Evolutionary conservation across 92 coral and sea anemone species (phyloP).

Genomic region (Umimayanthus chanpuru): DNA sequence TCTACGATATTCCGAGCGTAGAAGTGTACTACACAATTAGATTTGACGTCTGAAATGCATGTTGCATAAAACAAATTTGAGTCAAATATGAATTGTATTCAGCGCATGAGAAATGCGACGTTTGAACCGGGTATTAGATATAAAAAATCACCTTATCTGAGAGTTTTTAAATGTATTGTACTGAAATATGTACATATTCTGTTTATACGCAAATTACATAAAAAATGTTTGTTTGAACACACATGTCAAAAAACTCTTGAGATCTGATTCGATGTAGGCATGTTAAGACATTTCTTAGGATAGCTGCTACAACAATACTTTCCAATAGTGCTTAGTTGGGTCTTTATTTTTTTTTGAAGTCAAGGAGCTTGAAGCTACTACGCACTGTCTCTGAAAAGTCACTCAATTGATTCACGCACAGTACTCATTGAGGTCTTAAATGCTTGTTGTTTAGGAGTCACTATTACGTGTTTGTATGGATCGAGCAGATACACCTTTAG

Average conservation of each 20-base stretch:
- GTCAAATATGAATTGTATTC: too few relatives aligned
- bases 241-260: not conserved
- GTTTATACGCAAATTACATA: constrained; percentile 11
- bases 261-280: not conserved
- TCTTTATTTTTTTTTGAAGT: constrained; percentile 23
- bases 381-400: constrained; percentile 16
- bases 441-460: too few relatives aligned
- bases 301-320: constrained; percentile 22
- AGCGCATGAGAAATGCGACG: too few relatives aligned
- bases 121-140: too few relatives aligned
- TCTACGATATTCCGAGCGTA: too few relatives aligned
- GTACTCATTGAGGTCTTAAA: constrained; percentile 25
- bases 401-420: constrained; percentile 15
- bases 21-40: too few relatives aligned
- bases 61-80: too few relatives aligned
- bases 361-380: not conserved
- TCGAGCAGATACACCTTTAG: too few relatives aligned
- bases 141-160: too few relatives aligned
- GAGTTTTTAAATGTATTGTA: constrained; percentile 16
- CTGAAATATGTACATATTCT: constrained; percentile 12
- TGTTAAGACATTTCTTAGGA: constrained; percentile 27
- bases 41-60: too few relatives aligned
- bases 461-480: too few relatives aligned
- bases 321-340: constrained; percentile 16
- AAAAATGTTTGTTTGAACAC: constrained; percentile 5